A percentile compares a stretch with the other conserved stretches of the same genome.
Conservation (phyloP, 2,888 invertebrate genomes). For the Pammene fasciana region DNA sequence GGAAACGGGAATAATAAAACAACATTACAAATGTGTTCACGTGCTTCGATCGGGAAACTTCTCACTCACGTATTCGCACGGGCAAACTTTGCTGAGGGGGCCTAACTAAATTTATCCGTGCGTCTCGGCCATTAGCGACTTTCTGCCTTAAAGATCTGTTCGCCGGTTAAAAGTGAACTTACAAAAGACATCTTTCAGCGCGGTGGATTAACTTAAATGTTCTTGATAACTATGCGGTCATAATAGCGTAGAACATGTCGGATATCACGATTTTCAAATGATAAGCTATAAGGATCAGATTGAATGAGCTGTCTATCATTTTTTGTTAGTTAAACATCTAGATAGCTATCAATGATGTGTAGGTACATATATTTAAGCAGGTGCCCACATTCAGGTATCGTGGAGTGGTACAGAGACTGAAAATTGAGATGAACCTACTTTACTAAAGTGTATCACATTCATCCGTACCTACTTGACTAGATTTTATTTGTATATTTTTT, state of each 20-base stretch:
- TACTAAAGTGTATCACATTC: too few species aligned
- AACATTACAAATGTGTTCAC: slow-evolving; percentile 42
- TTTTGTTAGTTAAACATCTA: too few species aligned
- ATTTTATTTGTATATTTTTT: too few species aligned
- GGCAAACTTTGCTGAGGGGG: slow-evolving; percentile 42
- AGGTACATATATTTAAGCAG: too few species aligned
- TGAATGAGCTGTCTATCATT: too few species aligned
- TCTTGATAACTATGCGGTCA: background rate
- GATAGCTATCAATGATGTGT: too few species aligned
- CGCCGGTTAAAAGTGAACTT: slow-evolving; percentile 28
- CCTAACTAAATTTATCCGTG: slow-evolving; percentile 46
- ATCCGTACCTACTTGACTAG: too few species aligned
- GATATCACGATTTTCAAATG: too few species aligned
- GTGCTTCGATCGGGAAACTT: slow-evolving; percentile 45
- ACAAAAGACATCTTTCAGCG: slow-evolving; percentile 17
- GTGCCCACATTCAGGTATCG: too few species aligned
- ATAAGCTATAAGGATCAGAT: too few species aligned
- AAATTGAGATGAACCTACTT: too few species aligned
- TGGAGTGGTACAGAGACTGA: too few species aligned
- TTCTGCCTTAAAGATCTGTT: slow-evolving; percentile 34
- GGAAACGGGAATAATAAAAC: slow-evolving; percentile 30
- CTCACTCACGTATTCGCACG: slow-evolving; percentile 44
- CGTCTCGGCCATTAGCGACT: slow-evolving; percentile 45
- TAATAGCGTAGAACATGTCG: background rate
- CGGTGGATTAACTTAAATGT: background rate